Evolutionary conservation across 2,888 invertebrate genomes (phyloP).

Genomic region (Hydrotaea cyrtoneurina): DNA sequence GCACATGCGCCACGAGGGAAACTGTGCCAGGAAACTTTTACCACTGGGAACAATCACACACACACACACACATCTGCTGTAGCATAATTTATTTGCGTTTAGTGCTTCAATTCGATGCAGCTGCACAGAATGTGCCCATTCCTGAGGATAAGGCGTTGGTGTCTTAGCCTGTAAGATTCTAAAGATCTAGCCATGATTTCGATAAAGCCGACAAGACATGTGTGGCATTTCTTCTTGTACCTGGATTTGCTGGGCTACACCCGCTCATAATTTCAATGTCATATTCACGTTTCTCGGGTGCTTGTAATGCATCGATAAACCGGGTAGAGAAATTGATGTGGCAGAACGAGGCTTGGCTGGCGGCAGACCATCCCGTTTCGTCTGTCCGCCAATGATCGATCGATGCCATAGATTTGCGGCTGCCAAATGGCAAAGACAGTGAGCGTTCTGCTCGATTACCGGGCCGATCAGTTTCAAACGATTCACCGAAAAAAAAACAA

Average conservation of each 20-base stretch:
- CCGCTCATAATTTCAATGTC: neutral
- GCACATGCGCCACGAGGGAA: neutral
- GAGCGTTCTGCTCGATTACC: constrained; percentile 49
- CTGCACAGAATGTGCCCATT: constrained; percentile 23
- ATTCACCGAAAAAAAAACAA: neutral
- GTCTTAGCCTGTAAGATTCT: neutral
- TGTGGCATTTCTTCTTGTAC: constrained; percentile 5
- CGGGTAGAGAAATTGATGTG: neutral
- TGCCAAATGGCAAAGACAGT: constrained; percentile 28
- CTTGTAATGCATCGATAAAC: neutral
- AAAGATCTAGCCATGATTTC: neutral
- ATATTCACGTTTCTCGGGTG: neutral
- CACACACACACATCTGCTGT: constrained; percentile 12
- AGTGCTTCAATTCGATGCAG: constrained; percentile 41
- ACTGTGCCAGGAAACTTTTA: constrained; percentile 52
- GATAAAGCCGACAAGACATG: neutral
- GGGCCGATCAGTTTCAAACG: too few species aligned
- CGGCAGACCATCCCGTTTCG: neutral
- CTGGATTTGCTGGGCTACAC: constrained; percentile 17
- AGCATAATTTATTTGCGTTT: constrained; percentile 30
- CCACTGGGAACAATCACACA: too few species aligned
- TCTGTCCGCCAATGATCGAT: neutral
- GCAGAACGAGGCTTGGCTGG: neutral
- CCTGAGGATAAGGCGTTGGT: constrained; percentile 14
- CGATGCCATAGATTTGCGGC: too few species aligned